Base-by-base conservation (phyloP, 2,797 vertebrate genomes). In the Molossus molossus region DNA sequence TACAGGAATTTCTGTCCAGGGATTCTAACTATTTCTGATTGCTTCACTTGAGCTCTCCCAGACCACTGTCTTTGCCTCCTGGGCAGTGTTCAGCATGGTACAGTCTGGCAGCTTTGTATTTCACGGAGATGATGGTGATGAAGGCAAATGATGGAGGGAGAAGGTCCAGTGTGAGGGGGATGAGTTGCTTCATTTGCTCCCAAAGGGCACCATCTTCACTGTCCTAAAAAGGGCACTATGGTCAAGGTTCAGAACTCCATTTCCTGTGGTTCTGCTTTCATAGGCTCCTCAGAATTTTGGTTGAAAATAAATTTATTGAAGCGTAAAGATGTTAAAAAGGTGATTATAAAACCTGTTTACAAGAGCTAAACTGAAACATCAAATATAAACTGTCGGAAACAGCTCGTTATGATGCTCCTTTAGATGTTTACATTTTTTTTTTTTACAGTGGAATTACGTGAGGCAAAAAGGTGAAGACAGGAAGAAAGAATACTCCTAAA, bases 281-380 rank as follows among this genome's bases (percentile, higher is more conserved):
- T 25, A 92, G 85, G 6, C 9, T 75, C 53, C 69, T 81, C 40
- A 37, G 58, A 58, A 33, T 60, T 96, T 76, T 93, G 67, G 77
- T 91, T 92, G 96, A 92, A 95, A 97, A 97, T 96, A 40, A 95
- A 97, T 95, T 65, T 96, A 96, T 55, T 70, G 14, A 94, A 94
- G 65, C 37, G 94, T 83, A 91, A 79, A 90, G 87, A 97, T 93
- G 58, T 67, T 37, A 72, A 98, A 93, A 93, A 84, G 83, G 70
- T 89, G 92, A 57, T 94, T 87, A 83, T 40, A 81, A 92, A 96
- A 97, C 83, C 80, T 3, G 57, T 95, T 96, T 94, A 91, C 70
- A 58, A 87, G 96, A 95, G 29, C n/a, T 48, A 94, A 81, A 53
- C 64, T 14, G 83, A 90, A 77, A 45, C 13, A 14, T 60, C n/a